phyloP scores from a whole-genome alignment of 2,888 invertebrate species.

The Salticus scenicus region DNA sequence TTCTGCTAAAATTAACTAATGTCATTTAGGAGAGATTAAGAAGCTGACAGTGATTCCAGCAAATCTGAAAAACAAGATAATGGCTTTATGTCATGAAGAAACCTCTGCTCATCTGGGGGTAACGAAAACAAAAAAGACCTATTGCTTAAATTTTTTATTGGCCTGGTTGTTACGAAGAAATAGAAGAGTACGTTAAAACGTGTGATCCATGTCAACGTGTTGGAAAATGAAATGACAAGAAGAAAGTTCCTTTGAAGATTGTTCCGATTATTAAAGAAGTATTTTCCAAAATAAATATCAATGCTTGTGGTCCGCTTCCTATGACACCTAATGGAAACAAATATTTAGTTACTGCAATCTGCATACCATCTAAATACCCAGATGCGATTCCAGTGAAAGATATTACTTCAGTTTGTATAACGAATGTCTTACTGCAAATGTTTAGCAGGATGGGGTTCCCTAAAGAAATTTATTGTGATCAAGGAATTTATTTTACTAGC shows the following conservation, averaged over 20 bases:
- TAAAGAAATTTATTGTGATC: conserved; percentile 8
- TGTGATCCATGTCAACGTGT: background rate
- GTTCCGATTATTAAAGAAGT: background rate
- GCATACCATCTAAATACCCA: conserved; percentile 2
- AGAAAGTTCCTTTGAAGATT: background rate
- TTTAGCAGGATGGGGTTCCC: conserved; percentile 10
- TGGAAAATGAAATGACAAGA: background rate
- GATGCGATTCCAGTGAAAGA: background rate
- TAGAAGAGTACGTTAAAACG: background rate
- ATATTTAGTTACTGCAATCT: background rate
- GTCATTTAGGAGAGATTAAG: too few relatives aligned
- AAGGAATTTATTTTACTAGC: background rate
- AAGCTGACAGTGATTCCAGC: too few relatives aligned
- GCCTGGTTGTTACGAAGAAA: background rate
- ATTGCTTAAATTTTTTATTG: background rate
- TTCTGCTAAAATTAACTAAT: too few relatives aligned
- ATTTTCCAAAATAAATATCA: background rate
- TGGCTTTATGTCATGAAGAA: background rate
- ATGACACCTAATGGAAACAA: background rate
- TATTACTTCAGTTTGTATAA: background rate
- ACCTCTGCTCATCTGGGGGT: background rate
- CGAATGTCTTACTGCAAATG: background rate
- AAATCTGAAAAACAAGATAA: too few relatives aligned
- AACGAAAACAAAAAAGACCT: background rate
- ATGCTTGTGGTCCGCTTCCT: conserved; percentile 24